Base-by-base conservation (phyloP, 2,888 invertebrate species). In the Erynnis tages region DNA sequence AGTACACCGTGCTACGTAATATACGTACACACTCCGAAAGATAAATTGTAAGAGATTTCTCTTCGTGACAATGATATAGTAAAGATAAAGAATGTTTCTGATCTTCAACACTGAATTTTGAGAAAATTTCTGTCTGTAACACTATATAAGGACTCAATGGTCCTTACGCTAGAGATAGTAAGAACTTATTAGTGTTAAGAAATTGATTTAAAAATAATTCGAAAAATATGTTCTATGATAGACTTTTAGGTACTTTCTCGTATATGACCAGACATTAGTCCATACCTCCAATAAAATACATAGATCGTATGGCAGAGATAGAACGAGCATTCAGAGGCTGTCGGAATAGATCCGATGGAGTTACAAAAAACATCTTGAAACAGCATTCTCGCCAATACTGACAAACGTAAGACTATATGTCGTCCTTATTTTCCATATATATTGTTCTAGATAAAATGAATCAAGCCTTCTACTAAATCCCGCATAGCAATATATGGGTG, bases 401-500 rank as follows among this genome's bases (percentile, higher is more conserved):
- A 6, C 21, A 19, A 21, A 32, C 30, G n/a, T 21, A 23, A 7
- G 44, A 44, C 21, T 44, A 32, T 44, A 44, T 44, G 13, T 40
- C 13, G 1, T 41, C 14, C 27, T 30, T 30, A 8, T 14, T 45
- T 46, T 25, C 16, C 25, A 11, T 37, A 37, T 37, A 37, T 17
- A 21, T 21, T 11, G 21, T 38, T 25, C 27, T 16, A 7, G 29
- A 38, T 35, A 21, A 25, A 17, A 41, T 41, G 41, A 46, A 53
- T 38, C 29, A 38, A 27, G 19, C 25, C 21, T 50, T 45, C 29
- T 25, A 41, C 30, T 35, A 43, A 41, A 41, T 41, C 32, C 34
- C 11, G 11, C 8, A 44, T 43, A 57, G 55, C 54, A 62, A 60
- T 59, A 55, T 55, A 54, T 54, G 48, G 53, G 37, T 37, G 27